Conservation (phyloP, 1,140 invertebrate genomes). For the Pararge aegeria region DNA sequence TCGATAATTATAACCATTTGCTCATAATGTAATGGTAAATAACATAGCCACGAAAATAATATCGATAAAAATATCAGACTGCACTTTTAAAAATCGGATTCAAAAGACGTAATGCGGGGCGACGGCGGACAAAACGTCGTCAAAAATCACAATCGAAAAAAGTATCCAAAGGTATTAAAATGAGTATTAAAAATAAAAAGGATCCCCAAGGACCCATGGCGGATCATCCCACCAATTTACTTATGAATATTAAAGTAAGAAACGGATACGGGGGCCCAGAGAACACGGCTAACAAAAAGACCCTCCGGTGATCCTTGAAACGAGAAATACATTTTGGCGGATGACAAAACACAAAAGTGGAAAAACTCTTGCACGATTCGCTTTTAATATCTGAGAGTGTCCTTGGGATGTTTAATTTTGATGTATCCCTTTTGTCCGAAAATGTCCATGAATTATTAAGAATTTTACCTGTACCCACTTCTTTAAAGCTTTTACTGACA, state of each 20-base stretch:
- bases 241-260: conserved; percentile 71
- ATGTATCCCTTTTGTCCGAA: conserved; percentile 34
- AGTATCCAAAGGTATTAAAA: conserved; percentile 15
- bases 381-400: conserved; percentile 66
- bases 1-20: too few species aligned
- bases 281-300: conserved; percentile 58
- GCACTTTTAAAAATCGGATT: background rate
- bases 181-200: conserved; percentile 19
- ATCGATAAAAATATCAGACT: background rate
- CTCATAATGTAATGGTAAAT: background rate
- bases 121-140: background rate
- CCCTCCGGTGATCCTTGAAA: conserved; percentile 58
- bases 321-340: conserved; percentile 69
- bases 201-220: conserved; percentile 20
- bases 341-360: conserved; percentile 62
- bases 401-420: conserved; percentile 41
- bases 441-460: background rate
- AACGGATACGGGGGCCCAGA: conserved; percentile 31
- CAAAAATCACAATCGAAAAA: conserved; percentile 6
- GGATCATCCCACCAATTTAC: conserved; percentile 65
- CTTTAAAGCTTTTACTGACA: background rate
- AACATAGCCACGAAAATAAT: background rate
- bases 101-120: background rate
- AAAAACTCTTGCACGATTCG: conserved; percentile 40
- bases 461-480: background rate